Evolutionary conservation across 2,113 vertebrate genomes (phyloP), one percentile per base, ranked within the genome.

Genomic region (Zosterops japonicus): DNA sequence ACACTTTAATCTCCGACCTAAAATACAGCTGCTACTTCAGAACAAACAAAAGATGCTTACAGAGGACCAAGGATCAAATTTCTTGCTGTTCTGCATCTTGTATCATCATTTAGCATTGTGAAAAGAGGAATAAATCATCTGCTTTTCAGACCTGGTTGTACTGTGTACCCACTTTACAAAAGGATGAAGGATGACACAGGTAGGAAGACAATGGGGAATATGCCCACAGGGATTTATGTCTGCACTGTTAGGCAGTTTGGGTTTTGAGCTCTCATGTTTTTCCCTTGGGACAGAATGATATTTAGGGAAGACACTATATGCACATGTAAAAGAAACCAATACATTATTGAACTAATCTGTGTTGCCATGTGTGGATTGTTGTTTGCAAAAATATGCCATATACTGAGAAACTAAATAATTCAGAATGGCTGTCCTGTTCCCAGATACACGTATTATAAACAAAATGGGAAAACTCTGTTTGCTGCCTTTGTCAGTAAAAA

Each of bases 281-380:
- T 85, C 76, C 74, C 80, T 83, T 77, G 84, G 92, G 76, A 87
- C 63, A 91, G 35, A 87, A 81, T 5, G 19, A 56, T 81, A 46
- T 74, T 87, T 87, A 92, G 44, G 59, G 55, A 83, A 87, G 71
- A 71, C 52, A 74, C 44, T 71, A 68, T n/a, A 85, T 36, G 67
- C 41, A 70, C 71, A 8, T 28, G 39, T 74, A 75, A 85, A 50
- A 78, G 78, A 93, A 94, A 70, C 49, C 35, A 88, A 79, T 94
- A 28, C 36, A 96, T 92, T 92, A 95, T 95, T 96, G 94, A 96
- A 83, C 44, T 81, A 64, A 59, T 81, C 76, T 80, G 7, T 71
- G 50, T 55, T 89, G 70, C 49, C 63, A 65, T 67, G 60, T 78
- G 46, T 70, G 78, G 67, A 92, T 67, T 78, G 42, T 81, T 90